phyloP scores from a whole-genome alignment of 2,888 invertebrate genomes.

The Gibbula magus region DNA sequence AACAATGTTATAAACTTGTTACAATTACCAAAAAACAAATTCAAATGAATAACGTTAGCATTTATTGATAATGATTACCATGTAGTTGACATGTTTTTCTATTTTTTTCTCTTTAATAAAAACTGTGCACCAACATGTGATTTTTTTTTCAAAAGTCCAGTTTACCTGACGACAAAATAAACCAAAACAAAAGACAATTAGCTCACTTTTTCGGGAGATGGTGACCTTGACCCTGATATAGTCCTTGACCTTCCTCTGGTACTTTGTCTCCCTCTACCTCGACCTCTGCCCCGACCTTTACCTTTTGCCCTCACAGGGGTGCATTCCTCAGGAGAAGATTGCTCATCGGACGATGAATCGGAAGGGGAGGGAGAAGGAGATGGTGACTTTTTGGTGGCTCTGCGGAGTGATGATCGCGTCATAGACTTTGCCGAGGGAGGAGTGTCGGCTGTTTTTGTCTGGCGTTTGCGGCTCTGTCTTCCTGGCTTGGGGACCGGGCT shows the following conservation, averaged over 20 bases:
- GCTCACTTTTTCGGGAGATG: not conserved
- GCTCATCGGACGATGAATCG: not conserved
- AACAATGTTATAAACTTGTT: too few relatives aligned
- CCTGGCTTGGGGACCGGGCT: not conserved
- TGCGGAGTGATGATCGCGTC: not conserved
- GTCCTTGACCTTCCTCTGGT: slow-evolving; percentile 6
- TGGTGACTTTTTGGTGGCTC: not conserved
- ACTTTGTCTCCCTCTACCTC: not conserved
- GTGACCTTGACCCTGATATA: slow-evolving; percentile 4
- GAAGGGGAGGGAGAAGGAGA: not conserved
- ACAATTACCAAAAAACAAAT: too few relatives aligned
- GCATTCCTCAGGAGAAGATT: not conserved
- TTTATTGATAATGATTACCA: too few relatives aligned
- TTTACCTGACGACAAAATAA: too few relatives aligned
- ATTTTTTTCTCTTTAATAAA: too few relatives aligned
- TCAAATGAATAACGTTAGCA: too few relatives aligned
- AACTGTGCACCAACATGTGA: too few relatives aligned
- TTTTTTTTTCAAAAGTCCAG: too few relatives aligned
- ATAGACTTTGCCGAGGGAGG: slow-evolving; percentile 1
- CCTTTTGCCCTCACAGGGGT: not conserved
- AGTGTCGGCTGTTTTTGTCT: not conserved
- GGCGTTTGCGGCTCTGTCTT: not conserved
- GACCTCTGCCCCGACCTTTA: slow-evolving; percentile 5
- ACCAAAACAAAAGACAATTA: too few relatives aligned
- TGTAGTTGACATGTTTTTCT: too few relatives aligned